Conservation (phyloP, 2,113 vertebrate species). For the Abramis brama region DNA sequence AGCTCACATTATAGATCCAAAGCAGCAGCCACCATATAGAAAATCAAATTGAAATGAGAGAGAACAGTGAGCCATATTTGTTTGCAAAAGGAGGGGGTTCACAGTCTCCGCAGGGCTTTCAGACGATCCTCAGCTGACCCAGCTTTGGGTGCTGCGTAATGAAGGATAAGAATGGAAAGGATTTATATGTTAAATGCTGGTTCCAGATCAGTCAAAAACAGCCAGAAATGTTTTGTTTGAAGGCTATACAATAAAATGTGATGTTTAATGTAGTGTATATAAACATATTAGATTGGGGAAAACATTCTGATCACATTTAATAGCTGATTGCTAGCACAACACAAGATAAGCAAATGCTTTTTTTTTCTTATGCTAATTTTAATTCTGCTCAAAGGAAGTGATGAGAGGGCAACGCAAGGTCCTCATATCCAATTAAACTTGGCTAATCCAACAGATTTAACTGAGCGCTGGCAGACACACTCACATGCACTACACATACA, state of each 20-base stretch:
- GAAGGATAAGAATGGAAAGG: background rate
- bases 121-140: conserved; percentile 29
- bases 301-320: conserved; percentile 11
- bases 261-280: background rate
- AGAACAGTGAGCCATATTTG: background rate
- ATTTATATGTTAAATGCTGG: background rate
- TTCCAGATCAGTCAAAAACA: conserved; percentile 2
- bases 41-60: conserved; percentile 4
- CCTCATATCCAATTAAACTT: conserved; percentile 46
- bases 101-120: background rate
- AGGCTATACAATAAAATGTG: background rate
- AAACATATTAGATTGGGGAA: background rate
- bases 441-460: conserved; percentile 50
- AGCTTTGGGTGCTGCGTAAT: conserved; percentile 19
- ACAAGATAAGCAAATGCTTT: conserved; percentile 28
- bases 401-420: conserved; percentile 40
- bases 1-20: conserved; percentile 10
- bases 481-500: background rate
- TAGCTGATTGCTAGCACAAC: background rate
- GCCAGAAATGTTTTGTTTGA: background rate
- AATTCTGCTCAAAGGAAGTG: conserved; percentile 39
- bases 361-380: conserved; percentile 39
- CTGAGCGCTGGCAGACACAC: background rate
- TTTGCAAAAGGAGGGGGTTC: conserved; percentile 9
- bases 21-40: background rate